A percentile compares a stretch with the other conserved stretches of the same genome.
phyloP scores from a whole-genome alignment of 1,140 invertebrate genomes.

The Vollenhovia emeryi region DNA sequence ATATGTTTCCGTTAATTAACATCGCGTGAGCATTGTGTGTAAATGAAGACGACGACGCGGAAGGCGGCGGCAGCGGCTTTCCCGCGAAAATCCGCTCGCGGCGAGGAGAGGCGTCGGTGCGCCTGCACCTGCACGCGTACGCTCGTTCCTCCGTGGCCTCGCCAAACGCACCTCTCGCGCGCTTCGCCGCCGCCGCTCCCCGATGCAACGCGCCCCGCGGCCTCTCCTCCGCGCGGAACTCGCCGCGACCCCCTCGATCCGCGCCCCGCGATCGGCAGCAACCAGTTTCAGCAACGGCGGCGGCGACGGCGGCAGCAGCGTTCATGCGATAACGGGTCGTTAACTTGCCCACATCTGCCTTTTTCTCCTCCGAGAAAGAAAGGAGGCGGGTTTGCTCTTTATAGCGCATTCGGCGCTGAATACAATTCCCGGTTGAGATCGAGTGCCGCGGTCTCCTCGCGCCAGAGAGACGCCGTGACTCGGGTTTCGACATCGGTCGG shows the following conservation, averaged over 20 bases:
- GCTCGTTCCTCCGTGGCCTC: not conserved
- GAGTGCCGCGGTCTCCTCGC: constrained; percentile 3
- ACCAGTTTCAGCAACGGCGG: constrained; percentile 74
- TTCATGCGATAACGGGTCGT: constrained; percentile 81
- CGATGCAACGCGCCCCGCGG: constrained; percentile 11
- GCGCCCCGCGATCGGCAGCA: constrained; percentile 69
- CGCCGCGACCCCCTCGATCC: not conserved
- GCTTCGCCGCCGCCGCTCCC: constrained; percentile 17
- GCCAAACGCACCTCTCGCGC: constrained; percentile 32
- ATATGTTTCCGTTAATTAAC: constrained; percentile 5
- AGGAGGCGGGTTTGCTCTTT: constrained; percentile 43
- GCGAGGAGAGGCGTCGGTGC: not conserved
- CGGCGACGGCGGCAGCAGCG: constrained; percentile 28
- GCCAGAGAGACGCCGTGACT: not conserved
- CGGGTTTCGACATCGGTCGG: not conserved
- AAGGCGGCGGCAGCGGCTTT: not conserved
- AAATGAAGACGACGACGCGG: not conserved
- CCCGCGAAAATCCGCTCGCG: constrained; percentile 2
- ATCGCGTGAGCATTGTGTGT: constrained; percentile 16
- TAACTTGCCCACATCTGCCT: constrained; percentile 82
- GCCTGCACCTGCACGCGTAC: constrained; percentile 23
- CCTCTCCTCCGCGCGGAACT: not conserved
- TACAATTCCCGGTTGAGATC: constrained; percentile 15
- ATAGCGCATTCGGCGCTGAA: not conserved
- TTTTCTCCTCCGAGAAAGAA: constrained; percentile 67